Conservation (phyloP, 2,113 vertebrate species). For the Natator depressus region DNA sequence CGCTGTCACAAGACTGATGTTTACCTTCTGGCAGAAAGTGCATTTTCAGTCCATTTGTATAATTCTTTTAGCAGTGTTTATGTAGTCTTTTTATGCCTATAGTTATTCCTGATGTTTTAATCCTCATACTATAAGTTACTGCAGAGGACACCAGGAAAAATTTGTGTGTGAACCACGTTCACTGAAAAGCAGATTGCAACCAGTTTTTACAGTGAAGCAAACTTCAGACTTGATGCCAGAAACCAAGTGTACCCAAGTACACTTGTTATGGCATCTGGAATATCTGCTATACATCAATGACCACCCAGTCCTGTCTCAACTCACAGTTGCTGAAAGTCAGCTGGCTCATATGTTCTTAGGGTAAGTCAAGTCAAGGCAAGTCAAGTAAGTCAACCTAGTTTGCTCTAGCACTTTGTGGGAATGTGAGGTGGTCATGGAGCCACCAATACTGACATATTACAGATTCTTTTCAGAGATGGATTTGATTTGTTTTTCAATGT, state of each 20-base stretch:
- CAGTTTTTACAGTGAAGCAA: background rate
- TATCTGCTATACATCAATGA: background rate
- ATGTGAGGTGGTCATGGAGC: background rate
- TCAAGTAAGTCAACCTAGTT: background rate
- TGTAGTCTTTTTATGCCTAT: background rate
- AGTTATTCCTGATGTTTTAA: background rate
- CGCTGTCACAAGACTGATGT: background rate
- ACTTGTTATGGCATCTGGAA: background rate
- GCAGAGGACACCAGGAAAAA: background rate
- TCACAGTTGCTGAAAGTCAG: background rate
- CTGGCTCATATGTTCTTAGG: background rate
- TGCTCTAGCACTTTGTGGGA: background rate
- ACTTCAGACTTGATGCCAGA: background rate
- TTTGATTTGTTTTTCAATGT: background rate
- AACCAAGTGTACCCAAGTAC: background rate
- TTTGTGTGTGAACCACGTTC: background rate
- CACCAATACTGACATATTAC: background rate
- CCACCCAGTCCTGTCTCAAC: background rate
- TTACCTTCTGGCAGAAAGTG: background rate
- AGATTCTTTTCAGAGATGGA: background rate
- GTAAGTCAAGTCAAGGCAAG: background rate
- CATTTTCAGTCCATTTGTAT: background rate
- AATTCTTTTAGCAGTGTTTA: conserved; percentile 27
- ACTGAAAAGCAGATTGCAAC: background rate
- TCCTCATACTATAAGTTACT: background rate